Base-by-base conservation (phyloP, 1,140 invertebrate genomes). In the Halesus radiatus region DNA sequence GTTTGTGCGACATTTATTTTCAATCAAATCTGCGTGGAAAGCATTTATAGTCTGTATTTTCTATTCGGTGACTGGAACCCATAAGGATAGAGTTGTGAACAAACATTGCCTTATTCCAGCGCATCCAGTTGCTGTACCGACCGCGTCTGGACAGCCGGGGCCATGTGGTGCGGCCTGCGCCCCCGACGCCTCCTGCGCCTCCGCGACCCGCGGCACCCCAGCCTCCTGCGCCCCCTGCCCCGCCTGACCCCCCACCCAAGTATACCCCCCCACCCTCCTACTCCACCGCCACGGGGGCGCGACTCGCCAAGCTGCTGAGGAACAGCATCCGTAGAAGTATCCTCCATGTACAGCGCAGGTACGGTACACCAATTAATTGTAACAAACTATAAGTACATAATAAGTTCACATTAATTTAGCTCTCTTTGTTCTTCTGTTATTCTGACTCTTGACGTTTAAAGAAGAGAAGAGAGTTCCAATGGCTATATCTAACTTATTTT, bases 241-340 rank as follows among this genome's bases (percentile, higher is more conserved):
- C 32, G 4, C 45, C 64, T 20, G 96, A 97, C 89, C 96, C 96
- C 7, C 96, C 96, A 13, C 96, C 96, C 18, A 97, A 97, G 86
- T 98, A 98, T 85, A 97, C 96, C 0, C 96, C 96, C 8, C 96
- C 96, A 2, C 96, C 96, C 3, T 96, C 95, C 22, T 98, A 97
- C 85, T 96, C 95, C 4, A 97, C 96, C 13, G 96, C 96, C 1
- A 98, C 96, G 0, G 96, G 96, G 13, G 94, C 94, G 0, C 91
- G 94, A 66, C 92, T 96, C 77, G 94, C 94, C 3, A 96, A 96
- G 83, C 89, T 96, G 81, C 85, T 97, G 37, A 90, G 95, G 1
- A 93, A 95, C 84, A 96, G 95, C 84, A 92, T 97, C 32, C 87
- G 95, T n/a, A 88, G 95, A 50, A 96, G 95, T 85, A 93, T 96